phyloP scores from a whole-genome alignment of 2,888 invertebrate species.

The Vesta saturnalis region DNA sequence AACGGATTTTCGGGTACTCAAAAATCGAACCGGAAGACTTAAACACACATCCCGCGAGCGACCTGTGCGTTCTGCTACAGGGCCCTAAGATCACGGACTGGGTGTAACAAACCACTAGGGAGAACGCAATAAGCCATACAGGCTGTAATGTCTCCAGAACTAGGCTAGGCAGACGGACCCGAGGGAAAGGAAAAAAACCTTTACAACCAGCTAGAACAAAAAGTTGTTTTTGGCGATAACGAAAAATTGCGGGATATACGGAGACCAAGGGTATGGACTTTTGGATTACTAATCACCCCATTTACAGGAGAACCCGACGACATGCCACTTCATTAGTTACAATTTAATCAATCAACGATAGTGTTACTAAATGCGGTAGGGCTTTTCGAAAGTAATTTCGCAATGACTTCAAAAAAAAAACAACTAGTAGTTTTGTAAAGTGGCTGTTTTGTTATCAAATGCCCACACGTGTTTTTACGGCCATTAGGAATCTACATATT shows the following conservation, averaged over 20 bases:
- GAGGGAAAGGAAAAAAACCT: too few relatives aligned
- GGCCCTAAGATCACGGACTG: too few relatives aligned
- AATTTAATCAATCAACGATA: conserved; percentile 20
- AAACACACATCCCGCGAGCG: too few relatives aligned
- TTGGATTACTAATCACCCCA: neutral
- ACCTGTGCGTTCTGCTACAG: too few relatives aligned
- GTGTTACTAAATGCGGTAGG: neutral
- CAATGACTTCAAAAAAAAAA: neutral
- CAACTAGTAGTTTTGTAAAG: neutral
- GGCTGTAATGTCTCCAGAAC: too few relatives aligned
- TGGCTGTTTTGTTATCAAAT: too few relatives aligned
- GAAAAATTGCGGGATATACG: neutral
- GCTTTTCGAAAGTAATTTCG: neutral
- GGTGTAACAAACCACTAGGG: too few relatives aligned
- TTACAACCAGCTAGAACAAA: neutral
- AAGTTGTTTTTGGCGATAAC: neutral
- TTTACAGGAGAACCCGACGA: neutral
- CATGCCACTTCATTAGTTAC: neutral
- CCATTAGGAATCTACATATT: neutral
- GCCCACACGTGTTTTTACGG: neutral
- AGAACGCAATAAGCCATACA: too few relatives aligned
- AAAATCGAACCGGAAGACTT: too few relatives aligned
- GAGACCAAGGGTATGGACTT: too few relatives aligned
- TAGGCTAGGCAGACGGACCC: too few relatives aligned
- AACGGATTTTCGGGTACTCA: too few relatives aligned